These are phyloP conservation scores for Agriotes lineatus DNA, from an alignment of 2,888 invertebrate genomes.

Conservation along the genomic window DNA sequence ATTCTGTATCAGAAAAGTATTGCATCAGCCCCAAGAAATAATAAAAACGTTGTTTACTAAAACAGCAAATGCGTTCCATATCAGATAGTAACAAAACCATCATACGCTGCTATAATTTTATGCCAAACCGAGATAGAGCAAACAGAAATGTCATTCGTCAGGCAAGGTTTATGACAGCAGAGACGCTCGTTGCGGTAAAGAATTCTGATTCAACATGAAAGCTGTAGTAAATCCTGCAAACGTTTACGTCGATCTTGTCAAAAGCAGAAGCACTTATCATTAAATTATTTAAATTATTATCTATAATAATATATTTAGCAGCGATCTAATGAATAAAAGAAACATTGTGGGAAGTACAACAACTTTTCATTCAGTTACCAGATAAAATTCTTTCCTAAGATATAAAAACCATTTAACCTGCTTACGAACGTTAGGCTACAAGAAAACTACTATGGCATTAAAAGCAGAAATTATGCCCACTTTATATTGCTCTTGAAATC, in stretches of 20 bases:
- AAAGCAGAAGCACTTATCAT: slow-evolving; percentile 14
- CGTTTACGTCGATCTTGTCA: slow-evolving; percentile 33
- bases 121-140: slow-evolving; percentile 18
- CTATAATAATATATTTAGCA: slow-evolving; percentile 30
- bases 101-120: no score
- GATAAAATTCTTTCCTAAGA: no score
- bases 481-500: no score
- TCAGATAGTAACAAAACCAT: no score
- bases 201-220: slow-evolving; percentile 13
- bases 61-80: no score
- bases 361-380: background rate
- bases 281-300: slow-evolving; percentile 37
- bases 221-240: slow-evolving; percentile 19
- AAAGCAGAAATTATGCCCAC: no score
- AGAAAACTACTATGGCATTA: no score
- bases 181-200: slow-evolving; percentile 6
- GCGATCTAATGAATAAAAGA: slow-evolving; percentile 27
- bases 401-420: no score
- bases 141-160: slow-evolving; percentile 28
- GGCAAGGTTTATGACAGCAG: slow-evolving; percentile 25
- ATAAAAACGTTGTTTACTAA: no score
- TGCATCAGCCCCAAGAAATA: no score
- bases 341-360: slow-evolving; percentile 17
- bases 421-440: no score
- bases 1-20: no score